These are phyloP conservation scores for Basileuterus tristriatus DNA, from an alignment of 2,797 vertebrate genomes.

Conservation along the genomic window DNA sequence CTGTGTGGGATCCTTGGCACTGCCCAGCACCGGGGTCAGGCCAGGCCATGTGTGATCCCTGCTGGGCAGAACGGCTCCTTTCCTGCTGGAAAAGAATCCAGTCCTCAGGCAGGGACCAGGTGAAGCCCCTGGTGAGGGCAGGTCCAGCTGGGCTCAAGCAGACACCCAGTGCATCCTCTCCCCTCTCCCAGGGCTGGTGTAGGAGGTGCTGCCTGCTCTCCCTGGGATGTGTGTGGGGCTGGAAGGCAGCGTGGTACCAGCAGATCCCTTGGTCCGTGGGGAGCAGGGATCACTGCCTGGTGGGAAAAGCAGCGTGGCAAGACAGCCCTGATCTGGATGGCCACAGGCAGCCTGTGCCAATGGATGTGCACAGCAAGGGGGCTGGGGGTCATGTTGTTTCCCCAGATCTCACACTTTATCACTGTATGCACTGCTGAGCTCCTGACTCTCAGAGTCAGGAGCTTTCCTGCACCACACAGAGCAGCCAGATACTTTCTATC, in stretches of 20 bases:
- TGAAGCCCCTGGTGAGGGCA: neutral
- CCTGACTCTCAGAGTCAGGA: neutral
- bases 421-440: fast-evolving
- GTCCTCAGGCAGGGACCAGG: neutral
- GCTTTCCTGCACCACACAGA: neutral
- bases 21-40: neutral
- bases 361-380: neutral
- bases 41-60: neutral
- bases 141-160: neutral
- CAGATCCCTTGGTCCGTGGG: neutral
- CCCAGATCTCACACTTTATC: neutral
- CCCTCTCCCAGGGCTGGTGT: fast-evolving
- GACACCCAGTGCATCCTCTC: too few relatives aligned
- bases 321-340: fast-evolving
- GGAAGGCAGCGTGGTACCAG: fast-evolving
- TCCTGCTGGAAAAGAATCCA: neutral
- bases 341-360: neutral
- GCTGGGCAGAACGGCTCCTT: neutral
- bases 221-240: fast-evolving
- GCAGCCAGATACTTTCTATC: fast-evolving
- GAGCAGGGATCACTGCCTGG: fast-evolving
- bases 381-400: fast-evolving
- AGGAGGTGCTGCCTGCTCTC: neutral
- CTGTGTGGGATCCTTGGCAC: neutral
- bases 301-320: fast-evolving